Evolutionary conservation across 2,797 vertebrate species (phyloP), one percentile per base, ranked within the genome.

Genomic region (Serranus cabrilla): DNA sequence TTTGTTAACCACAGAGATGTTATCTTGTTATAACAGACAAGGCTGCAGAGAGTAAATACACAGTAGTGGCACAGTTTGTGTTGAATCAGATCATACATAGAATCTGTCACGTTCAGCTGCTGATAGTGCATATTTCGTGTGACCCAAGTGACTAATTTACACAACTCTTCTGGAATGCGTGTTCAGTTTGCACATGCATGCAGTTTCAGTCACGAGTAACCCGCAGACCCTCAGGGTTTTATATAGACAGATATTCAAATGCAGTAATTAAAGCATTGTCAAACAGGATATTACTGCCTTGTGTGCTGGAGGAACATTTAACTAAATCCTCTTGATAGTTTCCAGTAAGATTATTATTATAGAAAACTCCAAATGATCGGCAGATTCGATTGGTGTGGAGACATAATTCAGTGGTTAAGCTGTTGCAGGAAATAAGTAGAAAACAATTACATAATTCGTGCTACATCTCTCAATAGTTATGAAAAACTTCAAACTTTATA

Each of bases 21-120:
- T 78, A 65, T 87, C 74, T 68, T 40, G 10, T 42, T 66, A 20
- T 21, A 80, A 71, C 68, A 73, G 76, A 85, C 78, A 75, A 75
- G 27, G 56, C 20, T 31, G 5, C 34, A 37, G 20, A 40, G 34
- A 47, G 37, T 71, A 65, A 78, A 78, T 52, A 34, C 64, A 75
- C 74, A 71, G 40, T 64, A 62, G 12, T 65, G 54, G 42, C 59
- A 63, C 39, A 64, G 68, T 82, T 72, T 79, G 31, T 59, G 10
- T 43, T 20, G 14, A 59, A 46, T 49, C 3, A 5, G 67, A 37
- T 75, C 21, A 23, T 46, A 42, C 37, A 45, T 10, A 72, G 27
- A 50, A 25, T 73, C 57, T 54, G 50, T 40, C n/a, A 67, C 56
- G 65, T 78, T 66, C 20, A 54, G 6, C 39, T 78, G 58, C 59